Evolutionary conservation across 64 coral and sea anemone species (phyloP), one percentile per base, ranked within the genome.

Genomic region (Montipora efflorescens): DNA sequence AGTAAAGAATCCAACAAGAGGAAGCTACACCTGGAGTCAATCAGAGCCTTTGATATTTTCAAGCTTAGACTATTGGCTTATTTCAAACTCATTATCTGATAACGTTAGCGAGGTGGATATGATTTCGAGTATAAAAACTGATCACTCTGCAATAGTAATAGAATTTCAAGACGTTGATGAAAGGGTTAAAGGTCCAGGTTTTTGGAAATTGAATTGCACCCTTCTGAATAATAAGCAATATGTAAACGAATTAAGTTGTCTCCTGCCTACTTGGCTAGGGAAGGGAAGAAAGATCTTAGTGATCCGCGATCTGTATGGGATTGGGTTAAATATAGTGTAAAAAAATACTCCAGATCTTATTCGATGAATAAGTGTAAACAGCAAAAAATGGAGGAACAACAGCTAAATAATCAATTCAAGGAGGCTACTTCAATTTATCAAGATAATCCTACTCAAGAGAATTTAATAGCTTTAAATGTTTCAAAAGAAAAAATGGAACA

Each of bases 151-250:
- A 20, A 82, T 81, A 53, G 8, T 57, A 81, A 58, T 81, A 81
- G 49, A 81, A 58, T 74, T 87, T 9, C 44, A 87, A 25, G 71
- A 87, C 11, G 48, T 87, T 50, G 67, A 73, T n/a, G 84, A 87
- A 3, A 74, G 20, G 21, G 82, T 19, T 21, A 91, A 91, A 61
- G 90, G 79, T 61, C 48, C 89, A 71, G 79, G 64, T 2, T 82
- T 82, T 83, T 91, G 90, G 90, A 91, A 91, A 91, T 73, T 82
- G 83, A 91, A 84, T 12, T 83, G 67, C 67, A 83, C 51, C 19
- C 25, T 91, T 43, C 61, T 84, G 6, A 75, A 53, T 20, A 61
- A 91, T 76, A 71, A 91, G 47, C 21, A 76, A 44, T 84, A 84
- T 45, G 74, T 91, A 45, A 76, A 83, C 75, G 74, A 83, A 47